Evolutionary conservation across 1,140 invertebrate genomes (phyloP), one percentile per base, ranked within the genome.

Genomic region (Drosophila sucinea): DNA sequence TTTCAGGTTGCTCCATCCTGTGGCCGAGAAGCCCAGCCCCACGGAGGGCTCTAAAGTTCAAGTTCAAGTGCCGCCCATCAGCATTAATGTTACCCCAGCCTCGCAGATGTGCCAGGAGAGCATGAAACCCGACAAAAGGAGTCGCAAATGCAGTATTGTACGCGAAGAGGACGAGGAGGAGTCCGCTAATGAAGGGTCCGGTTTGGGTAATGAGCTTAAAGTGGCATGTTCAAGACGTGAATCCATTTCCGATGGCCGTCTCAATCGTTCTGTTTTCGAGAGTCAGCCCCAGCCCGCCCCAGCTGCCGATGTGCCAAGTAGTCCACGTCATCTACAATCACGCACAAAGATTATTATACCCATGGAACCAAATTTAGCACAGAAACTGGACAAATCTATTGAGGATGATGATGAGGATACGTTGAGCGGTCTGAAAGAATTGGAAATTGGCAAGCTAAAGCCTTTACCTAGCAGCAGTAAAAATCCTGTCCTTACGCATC

Each of bases 111-210:
- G 33, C 1, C 84, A 75, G 60, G 84, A 89, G 27, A 75, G 61
- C 32, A 69, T 55, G 41, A 89, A 89, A 51, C 74, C 84, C 81
- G 90, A 90, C 58, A 91, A 92, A 32, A 78, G 96, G 56, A 94
- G 94, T 35, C 94, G 97, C 55, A 97, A 98, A 89, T 98, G 97
- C 92, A 97, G 96, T 79, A 97, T 98, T 78, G 97, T 97, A 5
- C 95, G 95, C 77, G 97, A 97, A 92, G 96, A 97, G 84, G 96
- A 97, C 77, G 96, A 96, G 77, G 95, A 96, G 79, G 95, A 96
- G 90, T 91, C 90, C 5, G 95, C 95, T 87, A 93, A 94, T 70
- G 93, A 93, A n/a, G 66, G 77, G 44, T 73, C 81, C 32, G 79
- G 66, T 29, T 68, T 74, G 33, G 84, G 81, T 3, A 94, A 94